Base-by-base conservation (phyloP, 2,113 vertebrate species). In the Tupaia tana region DNA sequence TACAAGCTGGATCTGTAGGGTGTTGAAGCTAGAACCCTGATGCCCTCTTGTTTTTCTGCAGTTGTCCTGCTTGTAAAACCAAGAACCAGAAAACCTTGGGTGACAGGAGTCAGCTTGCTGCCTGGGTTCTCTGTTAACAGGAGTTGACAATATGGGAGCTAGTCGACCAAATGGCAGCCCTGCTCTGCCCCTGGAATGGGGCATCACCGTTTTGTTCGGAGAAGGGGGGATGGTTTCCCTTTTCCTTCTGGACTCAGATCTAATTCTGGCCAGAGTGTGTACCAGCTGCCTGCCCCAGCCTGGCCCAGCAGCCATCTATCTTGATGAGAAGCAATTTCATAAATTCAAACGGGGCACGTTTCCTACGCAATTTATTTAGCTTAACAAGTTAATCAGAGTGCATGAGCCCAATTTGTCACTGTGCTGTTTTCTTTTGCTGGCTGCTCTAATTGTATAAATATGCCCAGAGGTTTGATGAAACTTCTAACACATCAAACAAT, bases 321-420 rank as follows among this genome's bases (percentile, higher is more conserved):
- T 69, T 89, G 95, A 97, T 88, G 71, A 96, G 95, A 97, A 97
- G 90, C 91, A 92, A 97, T 98, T 96, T 93, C 83, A 96, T 97
- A 97, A 96, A 96, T 96, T 97, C 85, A 93, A 96, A 88, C 1
- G 4, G 95, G 90, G 82, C 91, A 74, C 8, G 0, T 61, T 22
- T 80, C 95, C 69, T 75, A 19, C 0, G 0, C 88, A 7, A 59
- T 89, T 71, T 83, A 93, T 71, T 88, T n/a, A 90, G 82, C 70
- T 75, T 61, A 95, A 89, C 93, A 91, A 93, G 95, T 81, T 92
- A 56, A 91, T 92, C 93, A 59, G 92, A 31, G 85, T 19, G 81
- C 85, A 24, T 1, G 4, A 27, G 95, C 54, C 82, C 92, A 70
- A 61, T 78, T 70, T 81, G 94, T 93, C 96, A 79, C 84, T 16